Evolutionary conservation across 2,888 invertebrate genomes (phyloP), one percentile per base, ranked within the genome.

Genomic region (Gisinianus flammeolus): DNA sequence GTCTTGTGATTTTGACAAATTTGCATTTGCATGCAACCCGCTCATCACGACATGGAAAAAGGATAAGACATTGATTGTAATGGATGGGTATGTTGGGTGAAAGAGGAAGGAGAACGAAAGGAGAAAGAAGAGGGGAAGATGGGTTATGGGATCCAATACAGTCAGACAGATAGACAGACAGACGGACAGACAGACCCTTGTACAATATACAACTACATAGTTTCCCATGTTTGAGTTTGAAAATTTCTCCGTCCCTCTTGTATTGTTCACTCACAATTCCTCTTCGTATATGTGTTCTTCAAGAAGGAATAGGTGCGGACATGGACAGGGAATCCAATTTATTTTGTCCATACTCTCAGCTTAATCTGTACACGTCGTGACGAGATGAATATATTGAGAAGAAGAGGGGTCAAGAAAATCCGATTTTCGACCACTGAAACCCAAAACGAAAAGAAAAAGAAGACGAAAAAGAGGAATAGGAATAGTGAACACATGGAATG

Each of bases 381-480:
- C 72, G 81, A 82, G 83, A 83, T 82, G 83, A 83, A 83, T 83
- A 83, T 83, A 83, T 83, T 83, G 83, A 78, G 79, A 78, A 79
- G 83, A 78, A 79, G 77, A 79, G 73, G 81, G 83, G 83, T 83
- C 83, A 83, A 83, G 81, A 81, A 79, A 81, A 79, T 79, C 79
- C 56, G 79, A 79, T 79, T 79, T 79, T 73, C 73, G 62, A 64
- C 66, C 75, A 44, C 64, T 26, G 66, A 70, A 78, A 56, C 10
- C 12, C 26, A 44, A 44, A 71, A 69, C 19, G 10, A 62, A 62
- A n/a, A n/a, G 75, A 54, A 31, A n/a, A 24, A 66, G 56, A 33
- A 56, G 24, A 24, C 2, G 31, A 26, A 35, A 16, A 24, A 58
- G 22, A 58, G 44, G 2, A 16, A 10, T n/a, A 33, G 26, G 10